Evolutionary conservation across 1,140 invertebrate species (phyloP).

Genomic region (Anagrus nilaparvatae): DNA sequence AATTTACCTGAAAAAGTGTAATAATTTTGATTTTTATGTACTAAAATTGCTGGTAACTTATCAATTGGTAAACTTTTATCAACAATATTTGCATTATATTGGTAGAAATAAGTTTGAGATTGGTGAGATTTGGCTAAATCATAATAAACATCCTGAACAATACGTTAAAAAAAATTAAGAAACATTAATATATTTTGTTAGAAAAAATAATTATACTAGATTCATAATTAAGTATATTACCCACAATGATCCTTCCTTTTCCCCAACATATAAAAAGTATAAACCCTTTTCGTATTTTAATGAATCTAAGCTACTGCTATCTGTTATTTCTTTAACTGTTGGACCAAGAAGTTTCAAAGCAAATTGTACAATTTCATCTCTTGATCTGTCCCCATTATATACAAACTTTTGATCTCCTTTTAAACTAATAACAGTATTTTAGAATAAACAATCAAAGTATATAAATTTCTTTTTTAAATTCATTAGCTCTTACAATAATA

Average conservation of each 20-base stretch:
- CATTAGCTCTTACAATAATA: conserved; percentile 45
- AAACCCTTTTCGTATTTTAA: conserved; percentile 64
- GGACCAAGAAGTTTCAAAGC: conserved; percentile 79
- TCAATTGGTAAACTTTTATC: conserved; percentile 55
- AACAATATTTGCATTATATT: conserved; percentile 53
- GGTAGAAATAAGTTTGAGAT: conserved; percentile 76
- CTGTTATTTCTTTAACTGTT: conserved; percentile 68
- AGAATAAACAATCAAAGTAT: no score
- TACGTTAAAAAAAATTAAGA: no score
- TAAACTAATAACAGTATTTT: no score
- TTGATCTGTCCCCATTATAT: conserved; percentile 80
- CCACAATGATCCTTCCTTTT: conserved; percentile 64
- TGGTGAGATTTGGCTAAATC: conserved; percentile 66
- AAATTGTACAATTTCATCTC: conserved; percentile 89
- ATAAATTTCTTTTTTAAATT: conserved; percentile 24
- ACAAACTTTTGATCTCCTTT: conserved; percentile 71
- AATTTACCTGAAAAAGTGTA: conserved; percentile 58
- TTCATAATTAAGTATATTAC: conserved; percentile 44
- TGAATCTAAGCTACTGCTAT: conserved; percentile 63
- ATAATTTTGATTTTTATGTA: conserved; percentile 69
- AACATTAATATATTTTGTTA: conserved; percentile 8
- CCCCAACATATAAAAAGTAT: conserved; percentile 82
- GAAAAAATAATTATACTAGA: conserved; percentile 5
- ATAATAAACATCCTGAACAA: conserved; percentile 59
- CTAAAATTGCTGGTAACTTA: conserved; percentile 61